Base-by-base conservation (phyloP, 2,113 vertebrate species). In the Leptobrachium ailaonicum region DNA sequence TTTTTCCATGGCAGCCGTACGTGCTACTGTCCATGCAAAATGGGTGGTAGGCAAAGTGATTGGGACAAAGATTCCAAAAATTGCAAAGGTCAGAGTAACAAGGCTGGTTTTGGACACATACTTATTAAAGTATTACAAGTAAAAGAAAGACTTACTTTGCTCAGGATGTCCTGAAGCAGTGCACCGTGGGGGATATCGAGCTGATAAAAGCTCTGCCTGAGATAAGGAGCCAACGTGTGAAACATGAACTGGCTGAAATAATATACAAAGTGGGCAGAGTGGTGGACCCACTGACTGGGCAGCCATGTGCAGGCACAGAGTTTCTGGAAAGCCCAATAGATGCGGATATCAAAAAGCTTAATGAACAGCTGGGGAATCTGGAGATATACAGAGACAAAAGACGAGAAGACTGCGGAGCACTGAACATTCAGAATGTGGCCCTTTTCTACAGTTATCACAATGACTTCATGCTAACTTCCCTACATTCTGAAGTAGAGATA, bases 101-200 rank as follows among this genome's bases (percentile, higher is more conserved):
- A 93, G 98, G 77, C 94, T 99, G 2, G 96, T 97, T 76, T 85
- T 99, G 82, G 96, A 99, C 85, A 92, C 93, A 0, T 97, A 98
- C 83, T 90, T 99, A 82, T 86, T 97, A 2, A 99, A 99, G 98
- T 99, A 94, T 88, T 99, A 93, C 88, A 98, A 32, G 98, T 91
- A 98, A 97, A 86, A 90, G 96, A 74, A 99, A 96, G 90, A 99
- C 98, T 0, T 99, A 99, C 84, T 99, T 98, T 88, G 98, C 97
- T 67, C 96, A 99, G 0, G 98, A 99, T 77, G 90, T 95, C 0
- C 86, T 95, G 86, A 89, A 93, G 84, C 95, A 96, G 85, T 97
- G 96, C 87, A 94, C 92, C 0, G 85, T 96, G 50, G 98, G 98
- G 83, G 98, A 99, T 82, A 88, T 98, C 1, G 96, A 98, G 72